phyloP scores from a whole-genome alignment of 2,888 invertebrate species.

The Chironomus riparius region DNA sequence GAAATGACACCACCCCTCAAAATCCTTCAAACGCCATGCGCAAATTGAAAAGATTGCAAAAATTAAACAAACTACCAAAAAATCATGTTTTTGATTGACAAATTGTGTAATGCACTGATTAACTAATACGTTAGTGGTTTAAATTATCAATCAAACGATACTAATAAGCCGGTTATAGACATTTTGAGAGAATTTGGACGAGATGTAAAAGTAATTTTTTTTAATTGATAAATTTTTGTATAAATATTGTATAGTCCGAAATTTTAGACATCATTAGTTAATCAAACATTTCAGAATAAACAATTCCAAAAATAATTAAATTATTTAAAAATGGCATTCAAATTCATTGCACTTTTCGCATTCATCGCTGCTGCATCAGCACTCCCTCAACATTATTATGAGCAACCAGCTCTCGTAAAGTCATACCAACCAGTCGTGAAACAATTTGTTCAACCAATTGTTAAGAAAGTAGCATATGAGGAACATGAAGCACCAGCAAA shows the following conservation, averaged over 20 bases:
- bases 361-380: conserved; percentile 11
- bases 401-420: neutral
- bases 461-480: neutral
- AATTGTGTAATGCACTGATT: too few relatives aligned
- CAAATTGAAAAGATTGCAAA: too few relatives aligned
- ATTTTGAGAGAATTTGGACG: too few relatives aligned
- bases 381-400: conserved; percentile 4
- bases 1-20: too few relatives aligned
- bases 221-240: neutral
- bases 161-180: too few relatives aligned
- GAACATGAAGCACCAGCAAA: conserved; percentile 11
- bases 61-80: too few relatives aligned
- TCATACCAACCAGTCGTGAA: neutral
- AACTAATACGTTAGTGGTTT: too few relatives aligned
- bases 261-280: neutral
- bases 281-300: neutral
- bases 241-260: neutral
- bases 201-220: too few relatives aligned
- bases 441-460: neutral
- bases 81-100: too few relatives aligned
- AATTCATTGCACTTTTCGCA: conserved; percentile 14
- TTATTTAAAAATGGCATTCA: neutral
- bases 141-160: too few relatives aligned
- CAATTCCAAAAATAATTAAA: neutral
- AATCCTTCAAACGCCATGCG: too few relatives aligned